Conservation (phyloP, 2,888 invertebrate species). For the Iphiclides podalirius region DNA sequence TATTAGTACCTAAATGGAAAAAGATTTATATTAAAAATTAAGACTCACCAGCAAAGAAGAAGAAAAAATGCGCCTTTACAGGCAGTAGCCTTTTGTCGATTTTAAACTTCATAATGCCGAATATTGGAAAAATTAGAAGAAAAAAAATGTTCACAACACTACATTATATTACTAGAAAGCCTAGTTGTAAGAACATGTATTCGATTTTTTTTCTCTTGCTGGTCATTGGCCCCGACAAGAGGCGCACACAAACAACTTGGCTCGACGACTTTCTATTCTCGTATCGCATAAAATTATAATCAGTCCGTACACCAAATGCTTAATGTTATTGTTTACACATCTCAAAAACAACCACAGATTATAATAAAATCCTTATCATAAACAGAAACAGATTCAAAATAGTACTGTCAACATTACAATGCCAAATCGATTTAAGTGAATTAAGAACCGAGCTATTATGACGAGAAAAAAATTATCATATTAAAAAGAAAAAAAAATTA, state of each 20-base stretch:
- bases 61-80: constrained; percentile 92
- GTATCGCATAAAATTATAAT: constrained; percentile 23
- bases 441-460: too few relatives aligned
- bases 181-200: not conserved
- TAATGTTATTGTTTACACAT: constrained; percentile 26
- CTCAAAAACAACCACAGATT: not conserved
- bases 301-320: constrained; percentile 5
- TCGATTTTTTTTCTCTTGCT: constrained; percentile 4
- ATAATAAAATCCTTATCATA: too few relatives aligned
- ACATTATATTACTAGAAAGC: not conserved
- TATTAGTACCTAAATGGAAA: too few relatives aligned
- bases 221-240: constrained; percentile 23
- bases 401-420: too few relatives aligned
- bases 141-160: constrained; percentile 6
- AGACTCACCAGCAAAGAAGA: constrained; percentile 90
- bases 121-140: constrained; percentile 30
- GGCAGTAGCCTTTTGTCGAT: constrained; percentile 86
- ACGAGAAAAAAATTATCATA: too few relatives aligned
- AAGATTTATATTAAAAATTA: too few relatives aligned
- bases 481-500: too few relatives aligned
- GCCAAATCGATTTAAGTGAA: too few relatives aligned
- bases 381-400: too few relatives aligned
- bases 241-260: constrained; percentile 21
- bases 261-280: constrained; percentile 31
- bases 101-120: constrained; percentile 73